phyloP scores from a whole-genome alignment of 2,888 invertebrate genomes.

The Psylliodes chrysocephalus region DNA sequence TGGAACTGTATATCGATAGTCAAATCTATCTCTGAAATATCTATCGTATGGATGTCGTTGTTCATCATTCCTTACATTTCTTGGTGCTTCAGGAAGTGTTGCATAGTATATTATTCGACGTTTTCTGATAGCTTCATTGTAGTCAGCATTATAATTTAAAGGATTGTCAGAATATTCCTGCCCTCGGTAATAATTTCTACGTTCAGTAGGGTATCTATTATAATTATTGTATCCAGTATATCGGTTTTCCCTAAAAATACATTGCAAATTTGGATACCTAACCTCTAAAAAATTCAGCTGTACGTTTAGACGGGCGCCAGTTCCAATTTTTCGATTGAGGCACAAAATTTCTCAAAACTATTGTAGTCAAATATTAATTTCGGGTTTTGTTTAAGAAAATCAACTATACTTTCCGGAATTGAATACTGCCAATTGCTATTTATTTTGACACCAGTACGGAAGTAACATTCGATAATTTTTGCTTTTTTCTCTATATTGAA shows the following conservation, averaged over 20 bases:
- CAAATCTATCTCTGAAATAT: conserved; percentile 44
- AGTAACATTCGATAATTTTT: too few relatives aligned
- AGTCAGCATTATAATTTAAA: conserved; percentile 43
- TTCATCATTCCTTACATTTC: conserved; percentile 71
- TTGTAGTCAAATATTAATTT: too few relatives aligned
- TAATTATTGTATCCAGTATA: conserved; percentile 28
- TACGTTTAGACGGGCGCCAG: too few relatives aligned
- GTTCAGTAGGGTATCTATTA: conserved; percentile 28
- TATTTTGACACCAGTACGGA: too few relatives aligned
- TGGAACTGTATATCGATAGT: conserved; percentile 43
- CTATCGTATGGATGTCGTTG: conserved; percentile 66
- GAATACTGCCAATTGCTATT: too few relatives aligned
- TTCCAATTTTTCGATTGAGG: too few relatives aligned
- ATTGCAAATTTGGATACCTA: too few relatives aligned
- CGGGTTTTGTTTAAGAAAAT: too few relatives aligned
- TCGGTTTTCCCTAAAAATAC: background rate
- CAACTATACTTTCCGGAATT: too few relatives aligned
- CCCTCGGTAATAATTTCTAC: conserved; percentile 20
- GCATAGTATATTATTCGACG: conserved; percentile 77
- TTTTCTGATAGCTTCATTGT: conserved; percentile 59
- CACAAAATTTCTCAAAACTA: too few relatives aligned
- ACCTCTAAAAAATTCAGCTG: too few relatives aligned
- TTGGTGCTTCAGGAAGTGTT: conserved; percentile 75
- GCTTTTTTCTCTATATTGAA: too few relatives aligned
- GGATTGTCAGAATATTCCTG: conserved; percentile 18